These are phyloP conservation scores for Acrobasis repandana DNA, from an alignment of 2,888 invertebrate genomes.

Conservation along the genomic window DNA sequence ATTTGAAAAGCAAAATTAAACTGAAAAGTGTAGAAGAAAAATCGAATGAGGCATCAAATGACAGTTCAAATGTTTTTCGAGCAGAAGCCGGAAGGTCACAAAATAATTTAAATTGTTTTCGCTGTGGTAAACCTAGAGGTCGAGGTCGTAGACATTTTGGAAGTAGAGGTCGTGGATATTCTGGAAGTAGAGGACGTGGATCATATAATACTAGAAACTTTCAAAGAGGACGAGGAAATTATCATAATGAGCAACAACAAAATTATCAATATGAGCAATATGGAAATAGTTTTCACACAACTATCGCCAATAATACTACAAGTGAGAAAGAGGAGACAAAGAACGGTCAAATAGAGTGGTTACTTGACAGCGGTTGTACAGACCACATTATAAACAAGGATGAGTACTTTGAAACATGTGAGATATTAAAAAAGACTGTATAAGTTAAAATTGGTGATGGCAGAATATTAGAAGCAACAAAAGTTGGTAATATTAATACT, in stretches of 20 bases:
- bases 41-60: not conserved
- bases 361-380: slow-evolving; percentile 37
- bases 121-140: too few relatives aligned
- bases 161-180: too few relatives aligned
- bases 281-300: slow-evolving; percentile 33
- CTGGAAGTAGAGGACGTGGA: too few relatives aligned
- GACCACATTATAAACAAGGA: slow-evolving; percentile 33
- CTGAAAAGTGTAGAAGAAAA: slow-evolving; percentile 34
- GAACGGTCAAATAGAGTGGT: slow-evolving; percentile 33
- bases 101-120: too few relatives aligned
- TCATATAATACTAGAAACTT: too few relatives aligned
- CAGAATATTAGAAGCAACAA: slow-evolving; percentile 27
- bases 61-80: too few relatives aligned
- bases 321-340: slow-evolving; percentile 24
- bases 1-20: slow-evolving; percentile 36
- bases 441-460: slow-evolving; percentile 30
- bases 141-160: too few relatives aligned
- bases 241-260: too few relatives aligned
- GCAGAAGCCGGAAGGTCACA: too few relatives aligned
- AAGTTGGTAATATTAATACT: slow-evolving; percentile 30
- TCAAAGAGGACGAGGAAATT: too few relatives aligned
- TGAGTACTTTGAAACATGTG: slow-evolving; percentile 29
- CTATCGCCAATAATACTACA: slow-evolving; percentile 28
- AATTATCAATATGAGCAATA: slow-evolving; percentile 25
- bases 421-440: slow-evolving; percentile 26